These are phyloP conservation scores for Notamacropus eugenii DNA, from an alignment of 2,797 vertebrate species.

Conservation along the genomic window DNA sequence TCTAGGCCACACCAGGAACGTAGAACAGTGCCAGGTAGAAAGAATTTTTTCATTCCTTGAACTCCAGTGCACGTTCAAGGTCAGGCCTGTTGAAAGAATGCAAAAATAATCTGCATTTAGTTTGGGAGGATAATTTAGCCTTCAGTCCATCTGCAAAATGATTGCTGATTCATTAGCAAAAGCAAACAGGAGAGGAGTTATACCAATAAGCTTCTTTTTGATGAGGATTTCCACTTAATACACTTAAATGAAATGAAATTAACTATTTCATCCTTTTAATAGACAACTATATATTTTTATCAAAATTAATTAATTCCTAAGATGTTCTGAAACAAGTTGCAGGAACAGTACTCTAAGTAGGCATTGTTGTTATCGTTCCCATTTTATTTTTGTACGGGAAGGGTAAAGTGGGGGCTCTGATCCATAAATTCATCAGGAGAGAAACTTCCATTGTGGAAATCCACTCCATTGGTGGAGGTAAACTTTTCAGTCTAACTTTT, in stretches of 20 bases:
- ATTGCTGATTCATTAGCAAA: background rate
- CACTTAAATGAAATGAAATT: background rate
- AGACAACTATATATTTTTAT: background rate
- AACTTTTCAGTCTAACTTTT: background rate
- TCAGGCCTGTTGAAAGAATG: constrained; percentile 67
- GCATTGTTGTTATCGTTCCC: background rate
- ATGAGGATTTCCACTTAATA: background rate
- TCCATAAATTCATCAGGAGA: background rate
- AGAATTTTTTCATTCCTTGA: background rate
- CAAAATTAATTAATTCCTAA: background rate
- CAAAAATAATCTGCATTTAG: constrained; percentile 53
- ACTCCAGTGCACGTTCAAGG: constrained; percentile 28
- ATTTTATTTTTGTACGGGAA: background rate
- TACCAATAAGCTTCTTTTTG: background rate
- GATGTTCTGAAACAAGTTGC: background rate
- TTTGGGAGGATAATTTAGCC: constrained; percentile 64
- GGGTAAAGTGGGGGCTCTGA: background rate
- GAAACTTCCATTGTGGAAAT: background rate
- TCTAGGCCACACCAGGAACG: constrained; percentile 41
- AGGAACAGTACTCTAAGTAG: background rate
- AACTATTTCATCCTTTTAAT: background rate
- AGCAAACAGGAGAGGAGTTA: background rate
- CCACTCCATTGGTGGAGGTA: background rate
- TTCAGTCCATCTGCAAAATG: background rate
- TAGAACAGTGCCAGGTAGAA: background rate